Evolutionary conservation across 2,888 invertebrate genomes (phyloP), one percentile per base, ranked within the genome.

Genomic region (Dicycla oo): DNA sequence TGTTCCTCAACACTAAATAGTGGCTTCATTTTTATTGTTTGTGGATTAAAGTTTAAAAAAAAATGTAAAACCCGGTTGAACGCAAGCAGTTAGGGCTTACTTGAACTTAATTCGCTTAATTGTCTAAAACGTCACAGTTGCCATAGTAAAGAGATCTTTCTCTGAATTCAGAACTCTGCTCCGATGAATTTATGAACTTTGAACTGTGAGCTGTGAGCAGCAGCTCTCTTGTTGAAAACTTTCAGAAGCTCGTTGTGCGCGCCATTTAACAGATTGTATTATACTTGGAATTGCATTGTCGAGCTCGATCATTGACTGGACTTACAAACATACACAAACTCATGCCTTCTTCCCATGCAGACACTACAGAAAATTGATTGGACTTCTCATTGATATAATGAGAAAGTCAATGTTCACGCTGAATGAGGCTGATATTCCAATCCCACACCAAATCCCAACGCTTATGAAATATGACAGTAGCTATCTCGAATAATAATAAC

Each of bases 401-500:
- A 49, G 2, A 18, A 43, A n/a, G 11, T 26, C 13, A 18, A 3
- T 40, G 7, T 54, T 47, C 0, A 7, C 23, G 23, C 11, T 10
- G 23, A 34, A 34, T 47, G 47, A 20, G 18, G n/a, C 5, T 7
- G 7, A 23, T 20, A 43, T 43, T 62, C 11, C 13, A n/a, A 18
- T 38, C 47, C 20, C 26, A 38, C 47, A n/a, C 8, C 5, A 68
- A 69, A 23, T 40, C 30, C 38, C n/a, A 40, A 62, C 15, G 26
- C 67, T 71, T 76, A 62, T 79, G 74, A 73, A 83, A 79, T 81
- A 77, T 77, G 75, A 82, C 78, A 69, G 64, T 20, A 73, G 56
- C 51, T 53, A 65, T 51, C 56, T 73, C 72, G 76, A 79, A 74
- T 74, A 67, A 43, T 58, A 86, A 85, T 73, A 86, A 85, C 75